Base-by-base conservation (phyloP, 2,797 vertebrate species). In the Tenualosa ilisha region DNA sequence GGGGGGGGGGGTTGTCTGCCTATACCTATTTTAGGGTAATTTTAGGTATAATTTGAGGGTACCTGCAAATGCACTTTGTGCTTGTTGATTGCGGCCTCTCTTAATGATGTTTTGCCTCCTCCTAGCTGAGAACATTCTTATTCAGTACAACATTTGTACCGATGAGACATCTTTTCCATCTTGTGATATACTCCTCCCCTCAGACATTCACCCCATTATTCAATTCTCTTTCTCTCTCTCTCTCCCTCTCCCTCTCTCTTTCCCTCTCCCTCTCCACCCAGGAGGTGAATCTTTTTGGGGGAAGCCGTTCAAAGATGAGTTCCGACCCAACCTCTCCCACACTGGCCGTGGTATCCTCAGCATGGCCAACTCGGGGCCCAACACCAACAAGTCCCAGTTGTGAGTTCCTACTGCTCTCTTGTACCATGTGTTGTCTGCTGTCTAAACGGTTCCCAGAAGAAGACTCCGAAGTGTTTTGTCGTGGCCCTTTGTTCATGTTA, bases 381-480 rank as follows among this genome's bases (percentile, higher is more conserved):
- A 99, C 93, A 97, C 96, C 89, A 99, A 99, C 94, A 99, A 98
- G 89, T 99, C 98, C 4, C 98, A 99, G 88, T 99, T 99, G 98
- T 99, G 95, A 99, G 98, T 96, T 12, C 81, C 79, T 0, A 17
- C 0, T 54, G 17, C 53, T 54, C 53, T 20, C 13, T 54, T 54
- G 53, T 2, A 53, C 9, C 49, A 9, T 50, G 49, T 50, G 49
- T 50, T 6, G 49, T 50, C 49, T 50, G 49, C 49, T 5, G 49
- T 50, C 49, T 50, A 6, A 50, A 50, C 9, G 0, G 49, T 50
- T 50, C 50, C 50, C 50, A 51, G 50, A 9, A 12, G 50, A 51
- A 9, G 50, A 51, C 31, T 31, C 31, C 0, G 31, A 31, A 1
- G 31, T 31, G 31, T n/a, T n/a, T n/a, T 31, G 31, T 31, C 1